Evolutionary conservation across 2,888 invertebrate species (phyloP), one percentile per base, ranked within the genome.

Genomic region (Patella caerulea): DNA sequence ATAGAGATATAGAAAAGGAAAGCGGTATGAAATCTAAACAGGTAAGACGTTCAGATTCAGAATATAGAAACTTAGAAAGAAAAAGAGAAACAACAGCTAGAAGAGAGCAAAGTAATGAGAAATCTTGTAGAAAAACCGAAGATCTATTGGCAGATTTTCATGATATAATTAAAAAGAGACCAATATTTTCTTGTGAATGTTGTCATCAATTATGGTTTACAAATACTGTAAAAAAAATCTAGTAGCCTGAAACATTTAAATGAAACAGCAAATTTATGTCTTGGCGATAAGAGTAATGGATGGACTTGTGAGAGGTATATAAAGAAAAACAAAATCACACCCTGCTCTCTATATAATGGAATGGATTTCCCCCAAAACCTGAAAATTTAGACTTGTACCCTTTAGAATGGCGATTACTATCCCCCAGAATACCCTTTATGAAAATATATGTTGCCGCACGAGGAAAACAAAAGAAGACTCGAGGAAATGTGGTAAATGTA

Each of bases 401-500:
- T 17, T 56, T 56, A 56, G 56, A 56, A 56, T 56, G 56, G 56
- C 56, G 56, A 17, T 56, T 56, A 56, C 17, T 56, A 2, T 56
- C 56, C 15, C 56, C 56, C 3, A 56, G 56, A 56, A 17, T 56
- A 56, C 56, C 56, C 3, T 56, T 56, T 56, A 56, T 56, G 56
- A 56, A 56, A 9, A 56, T 56, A 17, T 56, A 56, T 56, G 4
- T 7, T 5, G 56, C 56, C 17, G 5, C 56, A 56, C 34, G 34
- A 34, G 34, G 34, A 34, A 34, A 34, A 34, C 34, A 59, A 59
- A n/a, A n/a, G 3, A 19, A 34, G 4, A 71, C 11, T 15, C 14
- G 71, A 71, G 71, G 71, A 14, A 71, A 71, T 71, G 71, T 71
- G 2, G 71, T 71, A 15, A 71, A 71, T 19, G 71, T 71, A 34